phyloP scores from a whole-genome alignment of 2,113 vertebrate genomes.

The Pithys albifrons region DNA sequence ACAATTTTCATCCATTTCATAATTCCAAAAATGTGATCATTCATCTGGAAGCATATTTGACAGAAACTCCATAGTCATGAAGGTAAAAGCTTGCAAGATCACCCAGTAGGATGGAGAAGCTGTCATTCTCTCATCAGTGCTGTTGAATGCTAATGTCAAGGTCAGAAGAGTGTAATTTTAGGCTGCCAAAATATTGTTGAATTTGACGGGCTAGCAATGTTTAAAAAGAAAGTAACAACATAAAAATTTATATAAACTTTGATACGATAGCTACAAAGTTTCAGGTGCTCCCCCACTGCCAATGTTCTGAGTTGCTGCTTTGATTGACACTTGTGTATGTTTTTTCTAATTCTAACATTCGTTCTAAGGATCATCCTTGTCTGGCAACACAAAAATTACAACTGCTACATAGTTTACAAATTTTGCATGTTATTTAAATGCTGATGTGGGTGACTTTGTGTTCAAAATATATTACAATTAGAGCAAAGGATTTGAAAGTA shows the following conservation, averaged over 20 bases:
- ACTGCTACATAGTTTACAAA: not conserved
- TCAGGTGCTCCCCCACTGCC: not conserved
- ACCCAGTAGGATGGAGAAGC: constrained; percentile 77
- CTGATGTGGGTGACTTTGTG: not conserved
- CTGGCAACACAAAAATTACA: not conserved
- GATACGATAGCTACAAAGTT: not conserved
- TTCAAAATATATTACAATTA: not conserved
- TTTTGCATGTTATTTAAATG: not conserved
- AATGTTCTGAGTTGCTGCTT: not conserved
- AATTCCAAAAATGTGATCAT: constrained; percentile 78
- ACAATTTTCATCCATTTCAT: constrained; percentile 77
- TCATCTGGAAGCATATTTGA: constrained; percentile 79
- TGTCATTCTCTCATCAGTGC: constrained; percentile 76
- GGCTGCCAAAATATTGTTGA: constrained; percentile 78
- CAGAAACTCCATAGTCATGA: constrained; percentile 81
- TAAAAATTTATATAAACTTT: constrained; percentile 57
- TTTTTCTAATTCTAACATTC: not conserved
- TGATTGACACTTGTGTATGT: not conserved
- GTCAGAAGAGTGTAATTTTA: constrained; percentile 79
- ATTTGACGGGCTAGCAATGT: constrained; percentile 66
- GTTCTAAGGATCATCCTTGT: not conserved
- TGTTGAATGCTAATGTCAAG: constrained; percentile 82
- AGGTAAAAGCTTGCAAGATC: constrained; percentile 78
- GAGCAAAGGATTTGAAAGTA: not conserved
- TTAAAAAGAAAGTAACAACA: constrained; percentile 65